Evolutionary conservation across 2,797 vertebrate genomes (phyloP).

Genomic region (Enteromius trimaculatus): DNA sequence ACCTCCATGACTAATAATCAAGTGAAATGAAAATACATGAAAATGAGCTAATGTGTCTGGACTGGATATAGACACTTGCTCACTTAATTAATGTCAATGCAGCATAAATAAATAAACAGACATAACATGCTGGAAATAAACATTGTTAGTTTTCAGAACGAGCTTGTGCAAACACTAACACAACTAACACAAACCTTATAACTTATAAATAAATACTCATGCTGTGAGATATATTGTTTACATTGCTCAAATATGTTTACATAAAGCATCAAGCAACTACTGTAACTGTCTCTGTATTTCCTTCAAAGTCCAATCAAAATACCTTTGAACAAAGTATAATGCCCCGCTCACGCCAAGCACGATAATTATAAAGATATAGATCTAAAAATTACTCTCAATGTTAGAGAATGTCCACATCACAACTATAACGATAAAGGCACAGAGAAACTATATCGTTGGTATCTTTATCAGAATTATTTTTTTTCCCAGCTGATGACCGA

Average conservation of each 20-base stretch:
- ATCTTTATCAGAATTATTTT: too few species aligned
- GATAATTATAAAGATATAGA: too few species aligned
- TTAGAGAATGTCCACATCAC: too few species aligned
- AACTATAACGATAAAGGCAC: too few species aligned
- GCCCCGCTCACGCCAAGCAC: too few species aligned
- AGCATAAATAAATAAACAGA: conserved; percentile 33
- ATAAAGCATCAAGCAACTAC: background rate
- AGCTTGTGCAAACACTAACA: background rate
- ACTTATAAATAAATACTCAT: background rate
- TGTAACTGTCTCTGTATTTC: background rate
- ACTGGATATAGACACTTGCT: background rate
- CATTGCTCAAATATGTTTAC: background rate
- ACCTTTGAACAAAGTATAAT: conserved; percentile 34
- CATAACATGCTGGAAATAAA: conserved; percentile 17
- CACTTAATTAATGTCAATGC: conserved; percentile 13
- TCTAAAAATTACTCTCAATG: too few species aligned
- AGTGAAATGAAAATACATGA: background rate
- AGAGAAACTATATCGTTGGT: too few species aligned
- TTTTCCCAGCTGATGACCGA: too few species aligned
- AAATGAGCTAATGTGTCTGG: background rate
- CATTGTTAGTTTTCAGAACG: conserved; percentile 3
- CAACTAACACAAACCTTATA: background rate
- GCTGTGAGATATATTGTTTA: background rate
- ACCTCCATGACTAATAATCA: conserved; percentile 2
- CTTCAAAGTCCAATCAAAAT: conserved; percentile 37